A percentile compares a stretch with the other conserved stretches of the same genome.
Conservation (phyloP, 2,797 vertebrate genomes). For the Tinamus major region DNA sequence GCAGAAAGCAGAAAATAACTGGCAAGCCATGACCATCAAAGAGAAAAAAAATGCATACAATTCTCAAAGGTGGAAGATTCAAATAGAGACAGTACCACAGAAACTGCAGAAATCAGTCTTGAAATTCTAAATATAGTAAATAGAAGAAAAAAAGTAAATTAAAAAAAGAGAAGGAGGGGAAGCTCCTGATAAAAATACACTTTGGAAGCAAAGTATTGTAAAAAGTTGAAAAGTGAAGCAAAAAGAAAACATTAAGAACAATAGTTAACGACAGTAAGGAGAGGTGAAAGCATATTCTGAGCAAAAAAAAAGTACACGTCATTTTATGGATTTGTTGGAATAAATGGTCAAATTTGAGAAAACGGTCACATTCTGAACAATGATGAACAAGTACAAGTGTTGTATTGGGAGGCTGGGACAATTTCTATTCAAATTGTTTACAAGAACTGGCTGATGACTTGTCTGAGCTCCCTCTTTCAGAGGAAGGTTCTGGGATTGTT, state of each 20-base stretch:
- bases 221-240: not conserved
- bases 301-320: not conserved
- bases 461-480: not conserved
- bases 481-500: not conserved
- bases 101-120: not conserved
- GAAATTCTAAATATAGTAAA: not conserved
- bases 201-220: not conserved
- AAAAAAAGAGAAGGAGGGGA: not conserved
- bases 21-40: not conserved
- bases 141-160: too few relatives aligned
- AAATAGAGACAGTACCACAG: not conserved
- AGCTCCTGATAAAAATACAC: not conserved
- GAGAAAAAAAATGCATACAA: not conserved
- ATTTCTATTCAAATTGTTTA: not conserved
- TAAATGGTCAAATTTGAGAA: not conserved
- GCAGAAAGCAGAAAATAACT: not conserved
- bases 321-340: not conserved
- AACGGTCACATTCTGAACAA: not conserved
- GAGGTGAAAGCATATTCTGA: not conserved
- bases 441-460: not conserved
- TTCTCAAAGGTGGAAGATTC: not conserved
- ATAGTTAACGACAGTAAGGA: not conserved
- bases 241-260: not conserved
- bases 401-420: not conserved
- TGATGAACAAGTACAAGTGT: not conserved